Evolutionary conservation across 2,888 invertebrate species (phyloP), one percentile per base, ranked within the genome.

Genomic region (Idaea straminata): DNA sequence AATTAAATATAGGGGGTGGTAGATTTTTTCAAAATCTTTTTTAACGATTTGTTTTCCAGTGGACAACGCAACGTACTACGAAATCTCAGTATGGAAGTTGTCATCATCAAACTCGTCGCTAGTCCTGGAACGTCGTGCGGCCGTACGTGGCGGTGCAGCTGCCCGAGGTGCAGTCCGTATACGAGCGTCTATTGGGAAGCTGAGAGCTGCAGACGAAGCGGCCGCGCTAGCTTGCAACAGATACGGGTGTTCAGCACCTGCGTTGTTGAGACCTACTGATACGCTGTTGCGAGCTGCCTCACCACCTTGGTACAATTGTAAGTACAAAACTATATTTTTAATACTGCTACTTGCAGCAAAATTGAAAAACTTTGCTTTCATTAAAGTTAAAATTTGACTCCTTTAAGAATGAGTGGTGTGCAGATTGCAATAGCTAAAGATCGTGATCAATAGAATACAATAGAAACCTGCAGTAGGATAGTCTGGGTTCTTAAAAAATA

Each of bases 51-150:
- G 10, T 3, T 65, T 77, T 75, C 3, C 82, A 92, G 92, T 92
- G 62, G 92, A 92, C 73, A 92, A 92, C 70, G 92, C 92, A 34
- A 91, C 92, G 0, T 87, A 92, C 78, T 92, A 92, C 77, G 92
- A 92, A 73, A 86, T 91, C 0, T 87, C 91, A 2, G 87, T 92
- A 0, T 92, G 92, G 91, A 81, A 91, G 36, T 84, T 91, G 82
- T 91, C 92, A 0, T 85, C 85, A 0, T 86, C 86, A 5, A 92
- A 92, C 72, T 81, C 90, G 0, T 91, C 92, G 0, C 72, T 92
- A 38, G 75, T 89, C 1, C 80, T 91, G 0, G 88, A 89, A 60
- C 82, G 87, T 0, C 83, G 88, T 25, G 86, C 86, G 0, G 83
- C 88, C 15, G 87, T 92, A 89, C 90, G 88, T 0, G 86, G 87